Evolutionary conservation across 2,797 vertebrate species (phyloP).

Genomic region (Phrynocephalus vlangalii): DNA sequence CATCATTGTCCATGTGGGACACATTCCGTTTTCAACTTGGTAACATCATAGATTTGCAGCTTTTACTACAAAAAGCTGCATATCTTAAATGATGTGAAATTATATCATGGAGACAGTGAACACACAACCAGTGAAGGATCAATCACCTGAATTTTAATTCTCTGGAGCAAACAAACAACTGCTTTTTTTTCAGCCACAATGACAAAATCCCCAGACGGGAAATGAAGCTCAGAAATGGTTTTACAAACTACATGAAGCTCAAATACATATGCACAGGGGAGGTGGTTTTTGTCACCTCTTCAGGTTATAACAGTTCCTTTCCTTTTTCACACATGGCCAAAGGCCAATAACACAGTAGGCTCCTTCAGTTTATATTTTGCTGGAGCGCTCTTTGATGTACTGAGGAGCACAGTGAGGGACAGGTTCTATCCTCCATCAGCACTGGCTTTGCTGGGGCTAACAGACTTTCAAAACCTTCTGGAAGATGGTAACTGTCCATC

Average conservation of each 20-base stretch:
- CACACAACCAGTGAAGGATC: neutral
- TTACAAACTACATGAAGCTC: neutral
- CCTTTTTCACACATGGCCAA: neutral
- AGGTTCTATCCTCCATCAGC: neutral
- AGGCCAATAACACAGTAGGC: neutral
- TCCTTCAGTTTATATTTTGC: neutral
- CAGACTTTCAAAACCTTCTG: too few relatives aligned
- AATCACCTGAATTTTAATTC: neutral
- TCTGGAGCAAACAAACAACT: neutral
- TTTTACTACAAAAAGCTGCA: neutral
- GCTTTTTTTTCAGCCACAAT: neutral
- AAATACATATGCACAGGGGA: neutral
- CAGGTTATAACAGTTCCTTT: neutral
- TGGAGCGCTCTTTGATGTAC: slow-evolving; percentile 6
- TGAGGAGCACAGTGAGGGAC: neutral
- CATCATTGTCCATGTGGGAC: neutral
- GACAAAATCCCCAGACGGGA: neutral
- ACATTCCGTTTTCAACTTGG: neutral
- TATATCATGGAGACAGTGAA: neutral
- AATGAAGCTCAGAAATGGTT: neutral
- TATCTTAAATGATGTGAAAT: neutral
- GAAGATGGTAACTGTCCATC: too few relatives aligned
- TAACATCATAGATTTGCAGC: neutral
- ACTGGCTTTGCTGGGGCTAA: neutral
- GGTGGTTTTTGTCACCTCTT: too few relatives aligned